Percentiles rank a stretch among this genome's conserved stretches.
Conservation (phyloP, 2,888 invertebrate species). For the Lepidocyrtoides sp. region DNA sequence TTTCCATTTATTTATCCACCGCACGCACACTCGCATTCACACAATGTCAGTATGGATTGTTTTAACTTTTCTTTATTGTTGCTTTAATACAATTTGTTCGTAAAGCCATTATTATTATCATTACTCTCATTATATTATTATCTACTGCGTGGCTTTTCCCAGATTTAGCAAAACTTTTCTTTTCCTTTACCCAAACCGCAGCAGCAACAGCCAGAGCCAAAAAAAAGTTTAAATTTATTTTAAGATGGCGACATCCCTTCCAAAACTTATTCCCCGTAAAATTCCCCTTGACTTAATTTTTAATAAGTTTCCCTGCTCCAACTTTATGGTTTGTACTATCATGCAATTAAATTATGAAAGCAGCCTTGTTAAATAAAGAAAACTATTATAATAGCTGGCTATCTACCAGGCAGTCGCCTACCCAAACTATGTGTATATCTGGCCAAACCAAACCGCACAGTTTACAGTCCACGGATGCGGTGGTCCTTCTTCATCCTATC, state of each 20-base stretch:
- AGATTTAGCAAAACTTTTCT: not conserved
- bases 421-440: no score
- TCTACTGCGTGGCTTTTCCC: not conserved
- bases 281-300: constrained; percentile 51
- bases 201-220: not conserved
- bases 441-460: not conserved
- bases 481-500: constrained; percentile 10
- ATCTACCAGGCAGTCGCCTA: no score
- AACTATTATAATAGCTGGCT: not conserved
- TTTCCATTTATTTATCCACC: constrained; percentile 33
- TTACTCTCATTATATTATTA: not conserved
- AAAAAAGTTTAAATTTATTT: constrained; percentile 22
- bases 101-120: constrained; percentile 13
- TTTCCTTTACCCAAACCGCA: not conserved
- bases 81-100: constrained; percentile 11
- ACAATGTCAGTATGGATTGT: constrained; percentile 7
- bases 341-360: not conserved
- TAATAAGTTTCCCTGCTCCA: not conserved
- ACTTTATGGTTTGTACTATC: not conserved
- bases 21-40: not conserved
- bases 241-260: constrained; percentile 14
- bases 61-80: constrained; percentile 25
- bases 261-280: constrained; percentile 7
- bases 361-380: not conserved
- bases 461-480: constrained; percentile 8